Percentiles rank a stretch among this genome's conserved stretches.
phyloP scores from a whole-genome alignment of 2,888 invertebrate genomes.

The Patella ulyssiponensis region DNA sequence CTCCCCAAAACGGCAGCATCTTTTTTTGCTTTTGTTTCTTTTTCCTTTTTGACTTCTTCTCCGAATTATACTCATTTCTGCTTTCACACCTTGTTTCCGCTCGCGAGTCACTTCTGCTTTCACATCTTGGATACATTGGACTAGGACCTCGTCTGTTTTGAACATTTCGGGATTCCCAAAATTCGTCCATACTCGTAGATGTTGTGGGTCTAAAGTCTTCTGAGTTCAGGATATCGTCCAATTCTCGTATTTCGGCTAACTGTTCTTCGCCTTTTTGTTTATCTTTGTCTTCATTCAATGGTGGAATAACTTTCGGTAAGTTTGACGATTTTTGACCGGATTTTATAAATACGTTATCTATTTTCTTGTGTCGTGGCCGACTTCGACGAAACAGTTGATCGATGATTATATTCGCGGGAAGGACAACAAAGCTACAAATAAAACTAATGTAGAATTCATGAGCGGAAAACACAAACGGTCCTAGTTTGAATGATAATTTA shows the following conservation, averaged over 20 bases:
- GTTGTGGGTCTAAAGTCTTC: neutral
- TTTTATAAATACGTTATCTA: slow-evolving; percentile 39
- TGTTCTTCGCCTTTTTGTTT: neutral
- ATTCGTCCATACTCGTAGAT: neutral
- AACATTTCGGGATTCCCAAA: neutral
- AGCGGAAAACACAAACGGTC: slow-evolving; percentile 47
- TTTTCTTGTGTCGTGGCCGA: slow-evolving; percentile 43
- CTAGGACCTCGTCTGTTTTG: neutral
- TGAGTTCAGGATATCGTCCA: neutral
- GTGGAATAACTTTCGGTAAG: neutral
- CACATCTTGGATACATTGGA: neutral
- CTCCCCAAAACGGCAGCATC: slow-evolving; percentile 50
- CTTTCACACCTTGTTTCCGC: neutral
- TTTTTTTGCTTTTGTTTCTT: slow-evolving; percentile 20
- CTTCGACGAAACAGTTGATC: slow-evolving; percentile 70
- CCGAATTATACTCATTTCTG: neutral
- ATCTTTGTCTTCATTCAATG: slow-evolving; percentile 5
- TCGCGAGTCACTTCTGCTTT: neutral
- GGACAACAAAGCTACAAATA: slow-evolving; percentile 59
- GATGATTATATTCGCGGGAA: slow-evolving; percentile 67
- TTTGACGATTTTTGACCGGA: neutral
- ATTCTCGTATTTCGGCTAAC: neutral
- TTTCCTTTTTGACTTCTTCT: slow-evolving; percentile 1
- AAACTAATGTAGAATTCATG: slow-evolving; percentile 52
- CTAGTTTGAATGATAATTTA: slow-evolving; percentile 37